Base-by-base conservation (phyloP, 2,113 vertebrate species). In the Cochlearius cochlearius region DNA sequence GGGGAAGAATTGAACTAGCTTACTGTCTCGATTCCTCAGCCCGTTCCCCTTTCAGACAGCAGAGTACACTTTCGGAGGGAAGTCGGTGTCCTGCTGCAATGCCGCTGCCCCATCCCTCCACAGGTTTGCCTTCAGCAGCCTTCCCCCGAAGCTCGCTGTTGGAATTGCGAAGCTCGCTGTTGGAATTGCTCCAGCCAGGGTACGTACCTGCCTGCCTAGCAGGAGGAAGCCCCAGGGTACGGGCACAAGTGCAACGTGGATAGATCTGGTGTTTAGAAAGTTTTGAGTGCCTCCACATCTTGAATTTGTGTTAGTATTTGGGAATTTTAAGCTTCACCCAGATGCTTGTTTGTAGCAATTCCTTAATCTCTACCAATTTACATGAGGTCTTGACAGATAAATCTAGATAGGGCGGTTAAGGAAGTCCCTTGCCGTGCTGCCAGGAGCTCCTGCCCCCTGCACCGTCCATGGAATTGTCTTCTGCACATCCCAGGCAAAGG, bases 171-270 rank as follows among this genome's bases (percentile, higher is more conserved):
- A 39, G 38, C 39, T 68, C 2, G 1, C 47, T 53, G 11, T 41
- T 59, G 56, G 81, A 63, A 55, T 43, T 25, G 3, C 67, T 88
- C 18, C 1, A 2, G 43, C 3, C 11, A 4, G 6, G 20, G 41
- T 20, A 36, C 16, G 2, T 23, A 22, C 4, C 50, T 41, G 11
- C 22, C 1, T 15, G 59, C 64, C 49, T 83, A 32, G 32, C 43
- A 56, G 78, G 36, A 39, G 26, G 41, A 43, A 43, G 18, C 36
- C 43, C 19, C 15, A 58, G 63, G 5, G 11, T 34, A 39, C 3
- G 0, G 41, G 26, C 2, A 0, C 25, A 80, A 50, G 26, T 29
- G 15, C 27, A n/a, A 6, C 3, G 0, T 29, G 56, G 17, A 5
- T 47, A 30, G 34, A 29, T 63, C 17, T 67, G 7, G 16, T 72